phyloP scores from a whole-genome alignment of 2,113 vertebrate genomes.

The Gallinago paraguaiae region DNA sequence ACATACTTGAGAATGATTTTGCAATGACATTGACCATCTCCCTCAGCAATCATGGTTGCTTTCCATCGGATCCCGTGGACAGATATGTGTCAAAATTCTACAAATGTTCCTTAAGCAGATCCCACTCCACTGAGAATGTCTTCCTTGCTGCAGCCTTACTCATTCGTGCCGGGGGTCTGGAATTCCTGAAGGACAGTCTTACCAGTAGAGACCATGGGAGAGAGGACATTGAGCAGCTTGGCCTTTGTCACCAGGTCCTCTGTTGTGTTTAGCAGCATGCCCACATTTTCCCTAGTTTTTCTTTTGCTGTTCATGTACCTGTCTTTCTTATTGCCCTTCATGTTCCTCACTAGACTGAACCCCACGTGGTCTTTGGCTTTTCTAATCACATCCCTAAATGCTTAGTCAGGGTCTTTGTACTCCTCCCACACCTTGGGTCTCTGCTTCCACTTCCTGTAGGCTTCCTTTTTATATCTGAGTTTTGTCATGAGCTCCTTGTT shows the following conservation, averaged over 20 bases:
- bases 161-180: not conserved
- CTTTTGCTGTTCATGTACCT: not conserved
- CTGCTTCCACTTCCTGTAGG: not conserved
- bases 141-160: not conserved
- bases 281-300: not conserved
- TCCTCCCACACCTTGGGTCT: not conserved
- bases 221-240: not conserved
- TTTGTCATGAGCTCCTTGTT: not conserved
- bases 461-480: not conserved
- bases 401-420: not conserved
- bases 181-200: not conserved
- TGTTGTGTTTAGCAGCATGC: not conserved
- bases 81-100: not conserved
- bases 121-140: not conserved
- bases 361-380: not conserved
- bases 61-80: not conserved
- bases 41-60: no score
- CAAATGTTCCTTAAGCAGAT: not conserved
- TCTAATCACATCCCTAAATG: not conserved
- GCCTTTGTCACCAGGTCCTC: not conserved
- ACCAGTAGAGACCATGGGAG: not conserved
- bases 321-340: not conserved
- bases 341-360: not conserved
- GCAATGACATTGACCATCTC: no score
- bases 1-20: no score